Evolutionary conservation across 2,113 vertebrate species (phyloP).

Genomic region (Rhinoderma darwinii): DNA sequence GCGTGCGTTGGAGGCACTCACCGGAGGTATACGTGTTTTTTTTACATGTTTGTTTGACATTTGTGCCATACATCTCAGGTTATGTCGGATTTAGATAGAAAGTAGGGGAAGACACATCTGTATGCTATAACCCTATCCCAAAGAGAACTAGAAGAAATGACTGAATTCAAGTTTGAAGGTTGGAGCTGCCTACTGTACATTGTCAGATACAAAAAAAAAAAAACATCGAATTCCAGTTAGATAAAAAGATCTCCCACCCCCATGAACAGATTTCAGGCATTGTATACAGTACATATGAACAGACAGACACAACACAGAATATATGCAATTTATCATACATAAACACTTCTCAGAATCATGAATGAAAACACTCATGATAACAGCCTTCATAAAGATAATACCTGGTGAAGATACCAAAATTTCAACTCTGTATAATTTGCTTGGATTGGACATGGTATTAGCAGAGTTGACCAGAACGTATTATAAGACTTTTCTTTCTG

Average conservation of each 20-base stretch:
- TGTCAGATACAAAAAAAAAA: background rate
- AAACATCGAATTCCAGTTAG: background rate
- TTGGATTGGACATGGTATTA: background rate
- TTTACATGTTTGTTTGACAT: too few species aligned
- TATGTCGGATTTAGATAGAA: too few species aligned
- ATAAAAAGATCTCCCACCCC: background rate
- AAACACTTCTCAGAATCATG: background rate
- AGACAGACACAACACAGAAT: background rate
- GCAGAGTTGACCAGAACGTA: background rate
- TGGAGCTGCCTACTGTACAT: background rate
- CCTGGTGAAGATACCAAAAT: background rate
- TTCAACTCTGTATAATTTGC: background rate
- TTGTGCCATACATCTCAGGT: too few species aligned
- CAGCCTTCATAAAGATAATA: background rate
- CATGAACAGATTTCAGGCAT: background rate
- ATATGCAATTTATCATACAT: background rate
- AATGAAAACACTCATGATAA: background rate
- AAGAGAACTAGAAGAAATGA: background rate
- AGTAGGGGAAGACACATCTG: too few species aligned
- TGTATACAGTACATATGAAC: background rate
- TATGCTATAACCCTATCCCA: background rate
- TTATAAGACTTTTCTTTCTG: background rate
- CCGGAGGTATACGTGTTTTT: too few species aligned
- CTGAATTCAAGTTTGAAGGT: background rate
- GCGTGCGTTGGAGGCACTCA: too few species aligned